Evolutionary conservation across 1,140 invertebrate species (phyloP), one percentile per base, ranked within the genome.

Genomic region (Batillaria attramentaria): DNA sequence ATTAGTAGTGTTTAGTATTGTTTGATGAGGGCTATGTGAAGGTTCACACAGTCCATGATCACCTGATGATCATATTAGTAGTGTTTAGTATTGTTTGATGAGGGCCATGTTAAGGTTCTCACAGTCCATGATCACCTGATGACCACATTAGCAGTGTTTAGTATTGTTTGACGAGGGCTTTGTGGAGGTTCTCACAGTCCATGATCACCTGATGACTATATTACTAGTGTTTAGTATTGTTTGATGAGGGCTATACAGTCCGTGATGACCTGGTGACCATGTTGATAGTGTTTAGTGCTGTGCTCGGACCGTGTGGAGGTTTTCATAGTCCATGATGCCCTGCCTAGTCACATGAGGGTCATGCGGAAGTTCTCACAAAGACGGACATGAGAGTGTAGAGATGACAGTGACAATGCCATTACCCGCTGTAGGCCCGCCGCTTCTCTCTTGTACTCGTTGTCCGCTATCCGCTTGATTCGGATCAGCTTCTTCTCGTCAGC

Each of bases 401-500:
- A 13, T 50, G 46, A 50, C 46, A 24, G 24, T 28, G 24, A 62
- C n/a, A 62, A 62, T 31, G 57, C n/a, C 57, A 24, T 75, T 3
- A 75, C 73, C 73, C 37, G 2, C 54, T 42, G 28, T 37, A 75
- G 39, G 16, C 50, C 57, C 39, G 60, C 62, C 1, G 24, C 20
- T 39, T 75, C 73, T 35, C 73, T 33, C 18, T 41, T 6, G 35
- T 16, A 37, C 20, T 75, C 73, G 35, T 13, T 5, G 18, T 65
- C 57, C 57, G 62, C 42, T 3, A 62, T n/a, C 37, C 37, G 33
- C 18, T 50, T 75, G 10, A 75, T 75, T 57, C 62, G 60, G 35
- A 62, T 42, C 33, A 75, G 54, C 33, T 75, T 75, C 28, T 62
- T 75, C 37, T 75, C 73, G 24, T 75, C 73, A 8, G 42, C 24